Evolutionary conservation across 2,797 vertebrate genomes (phyloP).

Genomic region (Aplochiton taeniatus): DNA sequence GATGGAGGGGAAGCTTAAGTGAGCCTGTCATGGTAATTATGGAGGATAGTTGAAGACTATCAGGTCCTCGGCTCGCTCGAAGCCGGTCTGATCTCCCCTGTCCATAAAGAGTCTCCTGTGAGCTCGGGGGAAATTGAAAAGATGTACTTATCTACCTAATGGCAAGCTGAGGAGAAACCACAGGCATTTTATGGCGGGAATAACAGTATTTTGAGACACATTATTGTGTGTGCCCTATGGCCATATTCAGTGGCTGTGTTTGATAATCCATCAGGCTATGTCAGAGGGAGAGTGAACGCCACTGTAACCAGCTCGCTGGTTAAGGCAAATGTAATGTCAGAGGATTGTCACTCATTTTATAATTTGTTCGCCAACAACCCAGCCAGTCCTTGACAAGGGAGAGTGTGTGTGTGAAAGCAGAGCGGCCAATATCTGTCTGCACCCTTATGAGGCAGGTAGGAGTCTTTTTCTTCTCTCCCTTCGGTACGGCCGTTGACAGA

Average conservation of each 20-base stretch:
- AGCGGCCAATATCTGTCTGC: conserved; percentile 43
- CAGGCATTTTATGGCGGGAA: conserved; percentile 58
- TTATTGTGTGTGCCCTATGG: conserved; percentile 42
- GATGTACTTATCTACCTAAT: conserved; percentile 72
- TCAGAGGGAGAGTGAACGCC: conserved; percentile 40
- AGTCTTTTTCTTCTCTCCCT: conserved; percentile 28
- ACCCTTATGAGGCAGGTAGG: conserved; percentile 26
- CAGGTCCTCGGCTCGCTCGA: conserved; percentile 57
- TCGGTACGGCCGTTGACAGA: conserved; percentile 51
- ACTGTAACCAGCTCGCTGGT: conserved; percentile 46
- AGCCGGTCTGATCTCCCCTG: conserved; percentile 57
- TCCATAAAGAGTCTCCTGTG: conserved; percentile 65
- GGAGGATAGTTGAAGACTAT: conserved; percentile 67
- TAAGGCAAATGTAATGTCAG: conserved; percentile 42
- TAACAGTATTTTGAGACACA: conserved; percentile 53
- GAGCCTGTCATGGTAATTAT: conserved; percentile 75
- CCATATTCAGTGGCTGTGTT: conserved; percentile 41
- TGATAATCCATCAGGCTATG: conserved; percentile 53
- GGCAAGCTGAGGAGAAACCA: conserved; percentile 62
- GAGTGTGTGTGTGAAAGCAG: conserved; percentile 53
- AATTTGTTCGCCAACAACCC: conserved; percentile 53
- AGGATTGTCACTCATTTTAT: conserved; percentile 48
- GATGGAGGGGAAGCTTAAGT: conserved; percentile 71
- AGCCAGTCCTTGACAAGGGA: conserved; percentile 41
- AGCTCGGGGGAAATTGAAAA: conserved; percentile 60